These are phyloP conservation scores for Porites lobata DNA, from an alignment of 92 coral and sea anemone genomes.

Conservation along the genomic window DNA sequence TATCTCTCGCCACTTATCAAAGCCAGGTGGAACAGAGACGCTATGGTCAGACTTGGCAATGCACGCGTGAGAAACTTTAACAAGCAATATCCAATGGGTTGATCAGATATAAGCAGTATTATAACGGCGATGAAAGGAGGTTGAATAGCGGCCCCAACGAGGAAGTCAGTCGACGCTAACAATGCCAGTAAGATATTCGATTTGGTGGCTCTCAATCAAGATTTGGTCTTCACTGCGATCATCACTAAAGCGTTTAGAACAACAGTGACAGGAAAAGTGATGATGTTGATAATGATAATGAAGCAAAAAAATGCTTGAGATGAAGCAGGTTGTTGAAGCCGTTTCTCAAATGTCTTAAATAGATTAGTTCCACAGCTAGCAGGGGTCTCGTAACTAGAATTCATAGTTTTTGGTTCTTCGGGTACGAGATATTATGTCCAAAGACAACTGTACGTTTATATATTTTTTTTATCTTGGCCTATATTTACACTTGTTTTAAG, in stretches of 20 bases:
- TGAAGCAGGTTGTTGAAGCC: constrained; percentile 1
- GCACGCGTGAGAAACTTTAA: background rate
- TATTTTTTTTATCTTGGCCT: too few relatives aligned
- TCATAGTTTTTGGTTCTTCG: too few relatives aligned
- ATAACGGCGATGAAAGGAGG: background rate
- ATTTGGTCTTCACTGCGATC: background rate
- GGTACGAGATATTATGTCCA: too few relatives aligned
- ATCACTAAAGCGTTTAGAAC: constrained; percentile 1
- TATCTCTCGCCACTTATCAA: background rate
- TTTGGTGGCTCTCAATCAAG: constrained; percentile 7
- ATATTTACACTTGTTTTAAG: too few relatives aligned
- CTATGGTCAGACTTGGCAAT: too few relatives aligned
- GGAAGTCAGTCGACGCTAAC: background rate
- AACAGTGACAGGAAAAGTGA: background rate
- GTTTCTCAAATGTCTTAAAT: background rate
- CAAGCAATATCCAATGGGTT: background rate
- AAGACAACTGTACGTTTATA: too few relatives aligned
- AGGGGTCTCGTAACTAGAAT: too few relatives aligned
- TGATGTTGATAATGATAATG: background rate
- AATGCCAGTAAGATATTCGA: constrained; percentile 8
- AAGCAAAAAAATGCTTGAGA: background rate
- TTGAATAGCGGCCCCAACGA: constrained; percentile 8
- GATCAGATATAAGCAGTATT: background rate
- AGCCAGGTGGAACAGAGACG: background rate
- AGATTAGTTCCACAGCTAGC: too few relatives aligned